Evolutionary conservation across 2,888 invertebrate genomes (phyloP), one percentile per base, ranked within the genome.

Genomic region (Hypomecis punctinalis): DNA sequence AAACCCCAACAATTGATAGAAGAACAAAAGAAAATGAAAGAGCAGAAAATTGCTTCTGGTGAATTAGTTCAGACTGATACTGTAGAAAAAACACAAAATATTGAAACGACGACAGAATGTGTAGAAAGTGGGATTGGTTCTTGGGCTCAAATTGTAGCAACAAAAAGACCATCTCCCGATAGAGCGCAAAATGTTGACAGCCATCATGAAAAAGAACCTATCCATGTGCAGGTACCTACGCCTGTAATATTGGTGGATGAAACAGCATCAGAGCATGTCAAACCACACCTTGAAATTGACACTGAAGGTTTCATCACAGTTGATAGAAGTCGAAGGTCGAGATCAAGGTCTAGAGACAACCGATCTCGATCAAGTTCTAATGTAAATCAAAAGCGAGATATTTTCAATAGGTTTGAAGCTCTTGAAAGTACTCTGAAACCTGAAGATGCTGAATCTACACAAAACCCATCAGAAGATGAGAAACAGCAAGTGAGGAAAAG

Each of bases 301-400:
- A 78, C 85, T 37, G 94, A 93, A 77, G 93, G 93, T 6, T 94
- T 94, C 72, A 91, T 93, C 61, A 87, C 83, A 45, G 90, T 93
- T 49, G 92, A 93, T 49, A 88, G 91, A 79, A 88, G 83, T 70
- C 85, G 91, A 77, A 84, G 93, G 68, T 90, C 93, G 49, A 90
- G 94, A 61, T 95, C 95, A 1, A 86, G 92, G 54, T 94, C 94
- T 10, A 91, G 93, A 73, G 90, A 91, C 61, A 78, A 77, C 49
- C 86, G 89, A n/a, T 85, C 88, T 9, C 69, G 76, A 45, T 85
- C 86, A 42, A 76, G 74, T 56, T 80, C 88, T 35, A 82, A 81
- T 63, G 54, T 75, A 5, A 69, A 76, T 43, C 75, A 77, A 61
- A 78, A 73, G 59, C 70, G 59, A 53, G 78, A 83, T 55, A 61